A percentile compares a stretch with the other conserved stretches of the same genome.
Conservation (phyloP, 2,113 vertebrate species). For the Poeciliopsis retropinna region DNA sequence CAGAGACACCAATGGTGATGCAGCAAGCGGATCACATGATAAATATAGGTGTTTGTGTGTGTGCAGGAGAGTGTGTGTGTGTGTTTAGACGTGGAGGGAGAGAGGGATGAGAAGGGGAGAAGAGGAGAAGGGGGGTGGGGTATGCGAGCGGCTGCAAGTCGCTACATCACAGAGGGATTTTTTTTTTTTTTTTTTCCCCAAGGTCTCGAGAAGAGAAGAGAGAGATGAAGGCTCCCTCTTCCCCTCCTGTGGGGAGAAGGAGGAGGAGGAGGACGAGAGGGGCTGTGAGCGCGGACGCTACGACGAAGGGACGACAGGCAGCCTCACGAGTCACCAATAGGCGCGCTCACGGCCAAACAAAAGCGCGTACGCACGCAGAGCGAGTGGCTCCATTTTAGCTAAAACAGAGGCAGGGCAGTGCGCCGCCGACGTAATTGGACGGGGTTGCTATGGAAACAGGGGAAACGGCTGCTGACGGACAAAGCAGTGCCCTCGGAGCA, state of each 20-base stretch:
- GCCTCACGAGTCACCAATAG: constrained; percentile 40
- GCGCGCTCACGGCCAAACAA: constrained; percentile 30
- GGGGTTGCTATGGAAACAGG: constrained; percentile 97
- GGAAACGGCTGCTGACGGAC: constrained; percentile 87
- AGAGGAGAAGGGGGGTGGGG: constrained; percentile 56
- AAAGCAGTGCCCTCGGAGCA: constrained; percentile 86
- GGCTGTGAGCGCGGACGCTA: constrained; percentile 33
- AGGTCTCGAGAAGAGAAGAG: constrained; percentile 47
- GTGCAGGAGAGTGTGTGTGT: constrained; percentile 19
- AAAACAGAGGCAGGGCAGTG: constrained; percentile 74
- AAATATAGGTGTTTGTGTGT: constrained; percentile 35
- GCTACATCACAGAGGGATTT: constrained; percentile 69
- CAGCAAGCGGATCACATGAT: constrained; percentile 77
- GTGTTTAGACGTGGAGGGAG: constrained; percentile 16
- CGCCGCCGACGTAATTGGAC: constrained; percentile 85
- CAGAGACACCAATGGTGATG: constrained; percentile 85
- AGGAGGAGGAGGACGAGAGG: constrained; percentile 37
- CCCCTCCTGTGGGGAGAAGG: background rate
- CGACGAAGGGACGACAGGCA: constrained; percentile 47
- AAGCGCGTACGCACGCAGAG: constrained; percentile 41
- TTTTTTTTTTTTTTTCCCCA: constrained; percentile 19
- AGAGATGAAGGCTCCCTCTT: constrained; percentile 59
- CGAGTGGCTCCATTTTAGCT: constrained; percentile 82
- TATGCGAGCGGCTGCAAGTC: constrained; percentile 61
- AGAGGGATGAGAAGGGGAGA: constrained; percentile 49